A percentile compares a stretch with the other conserved stretches of the same genome.
phyloP scores from a whole-genome alignment of 1,140 invertebrate species.

The Episyrphus balteatus region DNA sequence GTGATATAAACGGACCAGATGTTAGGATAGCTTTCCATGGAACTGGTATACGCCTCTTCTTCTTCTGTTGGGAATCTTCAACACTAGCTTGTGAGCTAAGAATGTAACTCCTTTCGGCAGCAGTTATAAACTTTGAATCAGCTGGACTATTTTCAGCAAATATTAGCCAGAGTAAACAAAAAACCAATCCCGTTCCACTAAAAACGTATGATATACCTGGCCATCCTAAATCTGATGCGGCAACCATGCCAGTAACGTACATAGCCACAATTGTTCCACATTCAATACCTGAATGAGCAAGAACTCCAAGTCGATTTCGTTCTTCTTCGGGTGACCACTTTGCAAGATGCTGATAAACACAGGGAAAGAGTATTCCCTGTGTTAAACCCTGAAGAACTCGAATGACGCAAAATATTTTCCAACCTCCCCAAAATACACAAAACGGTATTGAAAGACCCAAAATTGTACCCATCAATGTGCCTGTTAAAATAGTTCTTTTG shows the following conservation, averaged over 20 bases:
- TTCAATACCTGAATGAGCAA: too few species aligned
- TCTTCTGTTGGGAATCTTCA: too few species aligned
- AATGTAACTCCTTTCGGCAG: slow-evolving; percentile 52
- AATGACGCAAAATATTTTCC: slow-evolving; percentile 37
- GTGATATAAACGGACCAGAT: slow-evolving; percentile 70
- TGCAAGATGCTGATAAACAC: too few species aligned
- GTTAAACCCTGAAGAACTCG: too few species aligned
- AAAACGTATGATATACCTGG: slow-evolving; percentile 67
- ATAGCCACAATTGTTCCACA: too few species aligned
- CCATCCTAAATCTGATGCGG: slow-evolving; percentile 56
- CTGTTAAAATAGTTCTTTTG: slow-evolving; percentile 46
- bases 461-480: slow-evolving; percentile 40
- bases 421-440: slow-evolving; percentile 40
- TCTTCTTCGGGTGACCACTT: too few species aligned
- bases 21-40: slow-evolving; percentile 68
- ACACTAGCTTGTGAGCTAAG: slow-evolving; percentile 42
- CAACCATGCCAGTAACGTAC: slow-evolving; percentile 49
- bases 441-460: slow-evolving; percentile 40
- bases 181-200: slow-evolving; percentile 48
- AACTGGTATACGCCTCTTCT: slow-evolving; percentile 28
- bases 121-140: slow-evolving; percentile 44
- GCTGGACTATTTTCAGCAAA: slow-evolving; percentile 55
- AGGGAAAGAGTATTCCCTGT: too few species aligned
- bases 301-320: too few species aligned
- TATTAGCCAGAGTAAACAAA: slow-evolving; percentile 50